A percentile compares a stretch with the other conserved stretches of the same genome.
Conservation (phyloP, 2,888 invertebrate species). For the Drosophila mercatorum region DNA sequence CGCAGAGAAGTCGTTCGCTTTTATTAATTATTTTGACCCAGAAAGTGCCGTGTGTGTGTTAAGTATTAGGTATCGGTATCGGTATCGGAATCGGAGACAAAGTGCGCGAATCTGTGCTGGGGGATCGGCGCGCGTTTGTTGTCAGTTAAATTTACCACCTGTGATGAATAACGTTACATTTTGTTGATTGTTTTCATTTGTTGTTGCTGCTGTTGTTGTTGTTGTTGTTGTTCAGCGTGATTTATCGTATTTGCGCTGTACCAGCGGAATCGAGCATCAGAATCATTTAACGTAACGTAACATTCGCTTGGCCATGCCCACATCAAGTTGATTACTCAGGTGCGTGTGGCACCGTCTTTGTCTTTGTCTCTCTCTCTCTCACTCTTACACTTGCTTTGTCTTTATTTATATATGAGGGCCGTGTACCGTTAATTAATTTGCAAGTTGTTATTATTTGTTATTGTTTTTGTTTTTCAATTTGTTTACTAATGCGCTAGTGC, state of each 20-base stretch:
- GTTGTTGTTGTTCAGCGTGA: slow-evolving; percentile 54
- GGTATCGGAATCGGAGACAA: slow-evolving; percentile 27
- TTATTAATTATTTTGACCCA: slow-evolving; percentile 80
- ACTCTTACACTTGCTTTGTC: neutral
- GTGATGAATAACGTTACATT: slow-evolving; percentile 82
- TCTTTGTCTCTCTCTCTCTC: slow-evolving; percentile 1
- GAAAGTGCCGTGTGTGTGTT: slow-evolving; percentile 59
- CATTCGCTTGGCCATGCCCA: slow-evolving; percentile 67
- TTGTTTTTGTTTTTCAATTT: slow-evolving; percentile 41
- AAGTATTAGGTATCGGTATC: slow-evolving; percentile 51
- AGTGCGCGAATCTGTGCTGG: slow-evolving; percentile 31
- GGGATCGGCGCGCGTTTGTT: slow-evolving; percentile 76
- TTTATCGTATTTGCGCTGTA: slow-evolving; percentile 65
- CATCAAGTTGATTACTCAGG: slow-evolving; percentile 78
- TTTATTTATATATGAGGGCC: slow-evolving; percentile 40
- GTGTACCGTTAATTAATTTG: slow-evolving; percentile 79
- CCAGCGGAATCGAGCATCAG: slow-evolving; percentile 58
- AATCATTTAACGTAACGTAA: slow-evolving; percentile 45
- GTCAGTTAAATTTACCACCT: slow-evolving; percentile 80
- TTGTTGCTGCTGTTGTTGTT: slow-evolving; percentile 32
- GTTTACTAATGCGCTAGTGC: slow-evolving; percentile 43
- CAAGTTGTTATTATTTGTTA: slow-evolving; percentile 42
- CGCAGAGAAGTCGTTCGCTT: slow-evolving; percentile 61
- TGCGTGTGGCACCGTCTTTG: slow-evolving; percentile 21
- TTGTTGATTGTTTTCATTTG: slow-evolving; percentile 66